These are phyloP conservation scores for Nasonovia ribisnigri DNA, from an alignment of 2,888 invertebrate species.

Conservation along the genomic window DNA sequence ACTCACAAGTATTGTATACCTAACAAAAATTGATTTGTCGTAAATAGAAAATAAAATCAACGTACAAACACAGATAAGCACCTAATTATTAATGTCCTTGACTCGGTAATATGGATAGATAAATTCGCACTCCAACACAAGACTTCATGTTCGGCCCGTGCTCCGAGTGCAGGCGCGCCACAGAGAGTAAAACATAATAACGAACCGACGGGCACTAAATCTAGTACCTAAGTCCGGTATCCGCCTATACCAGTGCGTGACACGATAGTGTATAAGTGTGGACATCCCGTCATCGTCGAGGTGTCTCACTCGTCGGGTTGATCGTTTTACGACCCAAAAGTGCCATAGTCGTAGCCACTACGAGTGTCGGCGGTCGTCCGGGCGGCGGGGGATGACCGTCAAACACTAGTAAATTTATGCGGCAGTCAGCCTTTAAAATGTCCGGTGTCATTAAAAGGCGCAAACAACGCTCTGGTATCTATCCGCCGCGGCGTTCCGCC, in stretches of 20 bases:
- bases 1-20: not conserved
- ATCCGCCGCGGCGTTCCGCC: not conserved
- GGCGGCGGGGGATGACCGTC: not conserved
- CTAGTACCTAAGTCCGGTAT: not conserved
- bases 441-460: slow-evolving; percentile 50
- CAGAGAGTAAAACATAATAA: not conserved
- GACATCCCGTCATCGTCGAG: not conserved
- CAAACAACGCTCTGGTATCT: slow-evolving; percentile 3
- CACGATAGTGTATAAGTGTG: no score
- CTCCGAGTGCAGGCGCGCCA: no score
- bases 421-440: slow-evolving; percentile 29
- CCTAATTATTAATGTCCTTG: not conserved
- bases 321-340: not conserved
- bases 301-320: not conserved
- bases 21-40: not conserved
- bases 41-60: not conserved
- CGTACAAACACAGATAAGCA: not conserved
- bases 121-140: not conserved
- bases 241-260: not conserved
- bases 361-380: not conserved
- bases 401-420: slow-evolving; percentile 18
- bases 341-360: not conserved
- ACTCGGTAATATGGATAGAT: not conserved
- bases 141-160: not conserved
- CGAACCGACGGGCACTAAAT: no score